phyloP scores from a whole-genome alignment of 1,140 invertebrate genomes.

The Homarus americanus region DNA sequence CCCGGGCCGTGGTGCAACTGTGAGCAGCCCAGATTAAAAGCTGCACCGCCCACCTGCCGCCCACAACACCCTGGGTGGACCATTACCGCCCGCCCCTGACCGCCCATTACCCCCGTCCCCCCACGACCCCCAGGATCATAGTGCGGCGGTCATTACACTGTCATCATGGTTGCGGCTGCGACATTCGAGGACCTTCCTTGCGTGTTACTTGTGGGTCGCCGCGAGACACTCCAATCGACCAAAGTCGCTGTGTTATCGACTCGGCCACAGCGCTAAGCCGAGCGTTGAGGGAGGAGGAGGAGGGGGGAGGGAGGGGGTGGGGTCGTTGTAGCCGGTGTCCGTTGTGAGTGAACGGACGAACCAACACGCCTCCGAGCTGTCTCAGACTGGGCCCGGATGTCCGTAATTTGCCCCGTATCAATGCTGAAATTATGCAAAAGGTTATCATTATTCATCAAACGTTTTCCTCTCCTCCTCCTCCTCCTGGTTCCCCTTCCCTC shows the following conservation, averaged over 20 bases:
- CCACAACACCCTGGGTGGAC: not conserved
- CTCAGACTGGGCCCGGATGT: constrained; percentile 28
- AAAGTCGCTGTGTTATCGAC: not conserved
- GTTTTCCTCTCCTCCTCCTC: not conserved
- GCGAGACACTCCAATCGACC: not conserved
- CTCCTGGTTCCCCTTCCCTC: not conserved
- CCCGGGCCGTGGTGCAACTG: not conserved
- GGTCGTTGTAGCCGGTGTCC: constrained; percentile 11
- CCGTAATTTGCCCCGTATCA: constrained; percentile 52
- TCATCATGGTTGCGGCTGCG: too few relatives aligned
- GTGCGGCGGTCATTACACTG: too few relatives aligned
- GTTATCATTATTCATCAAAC: constrained; percentile 44
- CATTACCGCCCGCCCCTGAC: not conserved
- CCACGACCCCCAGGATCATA: not conserved
- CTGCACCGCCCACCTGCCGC: constrained; percentile 9
- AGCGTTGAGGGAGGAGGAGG: not conserved
- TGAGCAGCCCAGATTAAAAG: constrained; percentile 15
- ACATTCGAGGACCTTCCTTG: too few relatives aligned
- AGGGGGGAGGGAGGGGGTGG: too few relatives aligned
- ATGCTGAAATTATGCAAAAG: constrained; percentile 61
- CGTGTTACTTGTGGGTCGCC: too few relatives aligned
- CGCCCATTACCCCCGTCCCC: not conserved
- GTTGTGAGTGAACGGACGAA: too few relatives aligned
- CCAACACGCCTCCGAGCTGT: constrained; percentile 1
- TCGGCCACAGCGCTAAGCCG: not conserved